Evolutionary conservation across 2,113 vertebrate species (phyloP).

Genomic region (Pholis gunnellus): DNA sequence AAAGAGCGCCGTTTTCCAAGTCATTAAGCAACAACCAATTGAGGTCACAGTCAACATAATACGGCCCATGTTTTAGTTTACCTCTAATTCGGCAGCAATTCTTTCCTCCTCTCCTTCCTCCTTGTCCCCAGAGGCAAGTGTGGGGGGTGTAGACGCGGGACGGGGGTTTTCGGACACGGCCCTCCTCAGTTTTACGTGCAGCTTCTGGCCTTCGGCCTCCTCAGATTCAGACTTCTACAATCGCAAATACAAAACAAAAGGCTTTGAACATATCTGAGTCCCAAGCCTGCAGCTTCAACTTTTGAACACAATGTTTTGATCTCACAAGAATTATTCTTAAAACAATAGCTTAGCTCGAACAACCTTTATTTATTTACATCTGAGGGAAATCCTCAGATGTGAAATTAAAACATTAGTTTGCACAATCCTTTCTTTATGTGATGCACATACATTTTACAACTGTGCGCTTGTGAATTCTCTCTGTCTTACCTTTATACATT

Average conservation of each 20-base stretch:
- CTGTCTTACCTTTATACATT: conserved; percentile 84
- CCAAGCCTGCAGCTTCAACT: background rate
- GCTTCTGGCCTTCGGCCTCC: conserved; percentile 92
- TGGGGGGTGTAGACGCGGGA: conserved; percentile 93
- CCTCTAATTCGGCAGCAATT: conserved; percentile 93
- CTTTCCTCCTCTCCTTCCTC: conserved; percentile 90
- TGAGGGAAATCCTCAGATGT: background rate
- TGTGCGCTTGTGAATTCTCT: background rate
- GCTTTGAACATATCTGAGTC: background rate
- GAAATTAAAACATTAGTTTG: background rate
- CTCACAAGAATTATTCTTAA: background rate
- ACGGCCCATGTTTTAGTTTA: conserved; percentile 58
- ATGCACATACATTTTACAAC: background rate
- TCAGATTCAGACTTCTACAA: conserved; percentile 92
- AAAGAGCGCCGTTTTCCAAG: conserved; percentile 17
- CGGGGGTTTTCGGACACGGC: conserved; percentile 92
- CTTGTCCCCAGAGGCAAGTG: conserved; percentile 89
- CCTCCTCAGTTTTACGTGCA: conserved; percentile 92
- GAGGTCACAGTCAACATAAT: conserved; percentile 1
- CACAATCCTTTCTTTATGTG: background rate
- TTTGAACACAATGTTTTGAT: background rate
- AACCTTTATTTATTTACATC: background rate
- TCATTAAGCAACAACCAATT: conserved; percentile 24
- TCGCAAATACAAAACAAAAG: conserved; percentile 8
- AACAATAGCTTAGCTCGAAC: background rate